These are phyloP conservation scores for Yponomeuta sedellus DNA, from an alignment of 2,888 invertebrate genomes.

Conservation along the genomic window DNA sequence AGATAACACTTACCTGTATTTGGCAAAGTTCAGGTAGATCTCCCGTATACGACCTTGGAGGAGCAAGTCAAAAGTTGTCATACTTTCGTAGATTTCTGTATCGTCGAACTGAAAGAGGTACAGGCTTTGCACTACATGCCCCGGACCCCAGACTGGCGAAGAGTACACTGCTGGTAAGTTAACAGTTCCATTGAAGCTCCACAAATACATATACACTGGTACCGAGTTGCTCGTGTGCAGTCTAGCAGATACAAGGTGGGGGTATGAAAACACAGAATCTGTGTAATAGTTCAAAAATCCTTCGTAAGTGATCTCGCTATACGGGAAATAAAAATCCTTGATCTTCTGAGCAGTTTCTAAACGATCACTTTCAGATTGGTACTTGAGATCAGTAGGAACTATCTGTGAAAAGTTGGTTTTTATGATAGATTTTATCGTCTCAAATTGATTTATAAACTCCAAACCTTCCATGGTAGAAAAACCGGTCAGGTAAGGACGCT, in stretches of 20 bases:
- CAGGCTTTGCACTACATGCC: slow-evolving; percentile 5
- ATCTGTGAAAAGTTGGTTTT: slow-evolving; percentile 1
- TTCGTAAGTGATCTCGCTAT: not conserved
- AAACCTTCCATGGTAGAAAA: slow-evolving; percentile 11
- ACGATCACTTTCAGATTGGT: not conserved
- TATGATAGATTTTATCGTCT: not conserved
- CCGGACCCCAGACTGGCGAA: slow-evolving; percentile 1
- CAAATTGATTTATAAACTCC: not conserved
- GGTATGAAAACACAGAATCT: slow-evolving; percentile 13
- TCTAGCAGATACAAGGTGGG: slow-evolving; percentile 8
- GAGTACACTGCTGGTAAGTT: slow-evolving; percentile 2
- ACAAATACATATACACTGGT: slow-evolving; percentile 14
- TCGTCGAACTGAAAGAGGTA: not conserved
- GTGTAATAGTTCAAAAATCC: slow-evolving; percentile 10
- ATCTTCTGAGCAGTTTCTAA: not conserved
- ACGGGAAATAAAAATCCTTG: slow-evolving; percentile 10
- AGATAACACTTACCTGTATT: slow-evolving; percentile 10
- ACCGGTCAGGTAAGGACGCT: slow-evolving; percentile 10
- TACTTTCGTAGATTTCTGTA: slow-evolving; percentile 5
- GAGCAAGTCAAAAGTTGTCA: slow-evolving; percentile 7
- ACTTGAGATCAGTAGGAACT: slow-evolving; percentile 9
- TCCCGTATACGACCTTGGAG: slow-evolving; percentile 7
- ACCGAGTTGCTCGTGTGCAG: slow-evolving; percentile 2
- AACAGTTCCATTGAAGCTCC: slow-evolving; percentile 2
- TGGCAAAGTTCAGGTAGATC: slow-evolving; percentile 14